phyloP scores from a whole-genome alignment of 2,797 vertebrate species.

The Odontamblyopus rebecca region DNA sequence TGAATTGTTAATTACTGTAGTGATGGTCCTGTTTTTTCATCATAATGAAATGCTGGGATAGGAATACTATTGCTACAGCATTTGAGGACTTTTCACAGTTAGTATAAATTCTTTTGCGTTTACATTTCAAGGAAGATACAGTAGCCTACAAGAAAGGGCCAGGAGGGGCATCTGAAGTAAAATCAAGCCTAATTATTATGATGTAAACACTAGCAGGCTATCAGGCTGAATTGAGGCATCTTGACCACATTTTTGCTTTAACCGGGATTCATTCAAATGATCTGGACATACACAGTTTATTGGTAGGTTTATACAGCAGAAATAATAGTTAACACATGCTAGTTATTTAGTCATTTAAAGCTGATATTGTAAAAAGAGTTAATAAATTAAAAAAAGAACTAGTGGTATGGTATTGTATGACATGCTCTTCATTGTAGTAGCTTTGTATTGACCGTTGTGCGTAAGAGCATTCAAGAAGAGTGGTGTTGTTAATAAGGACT shows the following conservation, averaged over 20 bases:
- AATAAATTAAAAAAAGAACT: background rate
- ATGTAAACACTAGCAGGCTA: no score
- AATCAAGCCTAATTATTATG: background rate
- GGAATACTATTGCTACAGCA: no score
- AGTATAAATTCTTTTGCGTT: no score
- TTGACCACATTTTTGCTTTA: background rate
- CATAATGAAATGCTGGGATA: no score
- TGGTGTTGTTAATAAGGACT: constrained; percentile 1
- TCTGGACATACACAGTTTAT: background rate
- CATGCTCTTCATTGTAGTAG: background rate
- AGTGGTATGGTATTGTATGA: constrained; percentile 18
- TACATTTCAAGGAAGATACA: no score
- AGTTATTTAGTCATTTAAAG: background rate
- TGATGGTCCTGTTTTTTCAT: no score
- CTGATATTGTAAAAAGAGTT: background rate
- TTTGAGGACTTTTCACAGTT: no score
- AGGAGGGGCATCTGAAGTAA: no score
- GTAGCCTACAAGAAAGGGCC: no score
- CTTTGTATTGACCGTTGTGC: constrained; percentile 9
- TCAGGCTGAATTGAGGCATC: background rate
- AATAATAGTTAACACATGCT: background rate
- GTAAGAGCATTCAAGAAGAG: background rate
- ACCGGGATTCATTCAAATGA: background rate
- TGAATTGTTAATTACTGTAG: no score
- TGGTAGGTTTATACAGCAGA: background rate